Evolutionary conservation across 2,888 invertebrate genomes (phyloP), one percentile per base, ranked within the genome.

Genomic region (Apamea anceps): DNA sequence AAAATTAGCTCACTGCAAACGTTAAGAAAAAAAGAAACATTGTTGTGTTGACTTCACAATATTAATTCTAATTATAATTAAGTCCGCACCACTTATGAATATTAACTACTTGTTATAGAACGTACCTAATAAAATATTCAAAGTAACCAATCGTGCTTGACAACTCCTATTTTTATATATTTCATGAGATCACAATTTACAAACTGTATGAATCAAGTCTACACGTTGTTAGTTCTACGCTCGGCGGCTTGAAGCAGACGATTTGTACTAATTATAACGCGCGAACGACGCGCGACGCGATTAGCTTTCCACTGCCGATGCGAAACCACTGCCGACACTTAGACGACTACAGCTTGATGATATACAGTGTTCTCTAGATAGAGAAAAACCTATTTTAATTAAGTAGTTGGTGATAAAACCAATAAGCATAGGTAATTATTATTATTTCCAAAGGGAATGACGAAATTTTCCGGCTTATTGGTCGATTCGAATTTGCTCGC

Each of bases 261-360:
- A 96, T 96, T 96, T 97, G 96, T 97, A 96, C 96, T 96, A 96
- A 97, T 97, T 96, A 96, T 96, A 95, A 96, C 96, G 96, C 96
- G 96, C 95, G 96, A 96, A 94, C 94, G 95, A 93, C 92, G 93
- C 93, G 92, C 93, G 94, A 94, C 93, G 91, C 94, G 95, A 96
- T 96, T 96, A 96, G 95, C 95, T 95, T 94, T 94, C 94, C 93
- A 93, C 92, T 94, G 91, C 89, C 90, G 90, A 93, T 87, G 89
- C 89, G 88, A 91, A 91, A 89, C 90, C 89, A 82, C 87, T 87
- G 73, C 80, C 75, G 85, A 84, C 81, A 88, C 88, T 90, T 81
- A 72, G 32, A 80, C 72, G 42, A 60, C 74, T 81, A 84, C 77
- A 73, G 83, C 81, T 71, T 86, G 72, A 78, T 81, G 82, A 80